Conservation (phyloP, 2,113 vertebrate genomes). For the Mormyrus iriodes region DNA sequence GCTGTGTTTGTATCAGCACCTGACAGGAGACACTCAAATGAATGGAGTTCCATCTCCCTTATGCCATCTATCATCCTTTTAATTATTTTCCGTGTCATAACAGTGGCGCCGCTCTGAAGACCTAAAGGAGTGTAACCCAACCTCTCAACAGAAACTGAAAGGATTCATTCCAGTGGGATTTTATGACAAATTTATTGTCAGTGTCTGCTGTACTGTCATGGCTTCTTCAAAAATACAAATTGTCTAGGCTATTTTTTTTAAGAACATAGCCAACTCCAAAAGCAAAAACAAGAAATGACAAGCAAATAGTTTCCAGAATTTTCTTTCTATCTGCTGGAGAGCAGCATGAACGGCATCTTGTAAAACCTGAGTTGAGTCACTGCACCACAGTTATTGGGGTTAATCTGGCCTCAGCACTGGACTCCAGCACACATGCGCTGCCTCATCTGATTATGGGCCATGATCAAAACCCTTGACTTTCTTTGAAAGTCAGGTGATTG, state of each 20-base stretch:
- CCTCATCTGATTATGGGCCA: not conserved
- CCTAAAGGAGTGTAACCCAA: not conserved
- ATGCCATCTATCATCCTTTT: not conserved
- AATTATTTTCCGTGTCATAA: not conserved
- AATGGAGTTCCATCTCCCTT: not conserved
- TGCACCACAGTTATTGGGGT: not conserved
- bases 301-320: constrained; percentile 7
- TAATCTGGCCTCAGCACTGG: not conserved
- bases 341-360: not conserved
- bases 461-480: not conserved
- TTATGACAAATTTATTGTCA: not conserved
- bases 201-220: not conserved
- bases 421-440: not conserved
- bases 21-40: not conserved
- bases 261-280: not conserved
- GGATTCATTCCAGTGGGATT: not conserved
- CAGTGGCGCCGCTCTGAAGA: not conserved
- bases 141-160: not conserved
- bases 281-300: constrained; percentile 1
- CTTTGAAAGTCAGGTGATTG: not conserved
- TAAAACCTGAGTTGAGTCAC: not conserved
- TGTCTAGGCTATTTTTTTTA: not conserved
- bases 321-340: not conserved
- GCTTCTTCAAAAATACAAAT: not conserved
- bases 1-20: not conserved